Conservation (phyloP, 2,888 invertebrate species). For the Rhimphoctona megacephalus region DNA sequence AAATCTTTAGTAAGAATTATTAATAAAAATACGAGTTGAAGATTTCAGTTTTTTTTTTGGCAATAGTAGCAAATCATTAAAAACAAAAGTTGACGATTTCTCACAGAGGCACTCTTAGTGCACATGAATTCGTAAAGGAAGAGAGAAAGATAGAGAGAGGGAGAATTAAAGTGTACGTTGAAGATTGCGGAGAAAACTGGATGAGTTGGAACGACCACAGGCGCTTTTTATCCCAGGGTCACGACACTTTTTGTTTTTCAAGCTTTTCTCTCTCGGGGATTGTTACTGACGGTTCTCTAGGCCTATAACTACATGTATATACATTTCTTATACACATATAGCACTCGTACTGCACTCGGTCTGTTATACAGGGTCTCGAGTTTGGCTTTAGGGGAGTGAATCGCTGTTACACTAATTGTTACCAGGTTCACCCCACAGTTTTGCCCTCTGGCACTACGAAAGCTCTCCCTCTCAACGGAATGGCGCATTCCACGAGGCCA, state of each 20-base stretch:
- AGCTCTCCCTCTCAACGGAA: slow-evolving; percentile 53
- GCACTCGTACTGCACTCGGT: slow-evolving; percentile 34
- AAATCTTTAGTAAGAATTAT: not conserved
- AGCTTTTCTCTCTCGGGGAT: slow-evolving; percentile 59
- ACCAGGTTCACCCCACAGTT: slow-evolving; percentile 55
- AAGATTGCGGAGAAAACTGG: slow-evolving; percentile 54
- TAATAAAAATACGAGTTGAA: not conserved
- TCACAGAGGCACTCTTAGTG: not conserved
- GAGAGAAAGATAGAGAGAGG: not conserved
- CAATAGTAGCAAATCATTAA: slow-evolving; percentile 5
- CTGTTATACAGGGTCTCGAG: slow-evolving; percentile 45
- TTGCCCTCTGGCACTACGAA: slow-evolving; percentile 47
- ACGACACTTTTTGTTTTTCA: slow-evolving; percentile 63
- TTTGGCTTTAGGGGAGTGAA: slow-evolving; percentile 68
- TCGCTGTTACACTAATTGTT: slow-evolving; percentile 82
- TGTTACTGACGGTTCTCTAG: slow-evolving; percentile 45
- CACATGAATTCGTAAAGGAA: not conserved
- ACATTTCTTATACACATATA: slow-evolving; percentile 2
- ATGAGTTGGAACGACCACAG: slow-evolving; percentile 59
- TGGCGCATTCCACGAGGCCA: slow-evolving; percentile 59
- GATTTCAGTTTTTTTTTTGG: not conserved
- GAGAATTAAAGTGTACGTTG: slow-evolving; percentile 35
- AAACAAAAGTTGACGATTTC: not conserved
- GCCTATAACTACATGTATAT: slow-evolving; percentile 19
- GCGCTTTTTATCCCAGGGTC: slow-evolving; percentile 64